A percentile compares a stretch with the other conserved stretches of the same genome.
These are phyloP conservation scores for Tetropium fuscum DNA, from an alignment of 2,888 invertebrate species.

Conservation along the genomic window DNA sequence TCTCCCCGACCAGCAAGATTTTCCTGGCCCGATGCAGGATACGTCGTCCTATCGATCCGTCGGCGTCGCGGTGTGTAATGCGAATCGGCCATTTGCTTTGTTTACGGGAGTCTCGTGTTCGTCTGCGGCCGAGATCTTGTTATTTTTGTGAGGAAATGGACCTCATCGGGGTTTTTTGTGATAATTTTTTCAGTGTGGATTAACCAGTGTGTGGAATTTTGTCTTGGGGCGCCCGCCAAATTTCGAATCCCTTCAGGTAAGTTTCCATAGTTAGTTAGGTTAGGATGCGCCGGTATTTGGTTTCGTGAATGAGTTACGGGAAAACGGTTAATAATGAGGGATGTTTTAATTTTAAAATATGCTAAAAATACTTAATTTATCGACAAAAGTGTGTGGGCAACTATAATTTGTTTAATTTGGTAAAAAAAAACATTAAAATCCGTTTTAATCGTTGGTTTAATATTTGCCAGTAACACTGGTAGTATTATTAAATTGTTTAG, in stretches of 20 bases:
- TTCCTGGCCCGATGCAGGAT: constrained; percentile 54
- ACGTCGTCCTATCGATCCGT: constrained; percentile 67
- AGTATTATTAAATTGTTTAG: too few relatives aligned
- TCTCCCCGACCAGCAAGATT: constrained; percentile 30
- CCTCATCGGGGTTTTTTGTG: constrained; percentile 32
- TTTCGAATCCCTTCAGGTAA: constrained; percentile 15
- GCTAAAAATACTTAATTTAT: too few relatives aligned
- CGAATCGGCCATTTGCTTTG: constrained; percentile 62
- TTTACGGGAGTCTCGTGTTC: constrained; percentile 58
- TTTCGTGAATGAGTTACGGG: background rate
- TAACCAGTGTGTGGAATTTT: constrained; percentile 17
- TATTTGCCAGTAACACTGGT: too few relatives aligned
- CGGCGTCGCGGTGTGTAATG: constrained; percentile 59
- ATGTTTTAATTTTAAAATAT: too few relatives aligned
- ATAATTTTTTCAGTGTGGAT: constrained; percentile 16
- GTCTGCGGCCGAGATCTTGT: constrained; percentile 36
- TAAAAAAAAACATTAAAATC: too few relatives aligned
- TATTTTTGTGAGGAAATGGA: constrained; percentile 44
- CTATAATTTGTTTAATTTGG: too few relatives aligned
- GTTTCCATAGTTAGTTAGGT: constrained; percentile 26
- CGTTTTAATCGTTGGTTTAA: too few relatives aligned
- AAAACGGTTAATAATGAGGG: too few relatives aligned
- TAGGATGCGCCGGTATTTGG: constrained; percentile 27
- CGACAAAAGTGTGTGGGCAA: too few relatives aligned
- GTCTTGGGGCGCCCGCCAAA: background rate